phyloP scores from a whole-genome alignment of 35 echinoderm and acorn worm genomes.

The Anneissia japonica region DNA sequence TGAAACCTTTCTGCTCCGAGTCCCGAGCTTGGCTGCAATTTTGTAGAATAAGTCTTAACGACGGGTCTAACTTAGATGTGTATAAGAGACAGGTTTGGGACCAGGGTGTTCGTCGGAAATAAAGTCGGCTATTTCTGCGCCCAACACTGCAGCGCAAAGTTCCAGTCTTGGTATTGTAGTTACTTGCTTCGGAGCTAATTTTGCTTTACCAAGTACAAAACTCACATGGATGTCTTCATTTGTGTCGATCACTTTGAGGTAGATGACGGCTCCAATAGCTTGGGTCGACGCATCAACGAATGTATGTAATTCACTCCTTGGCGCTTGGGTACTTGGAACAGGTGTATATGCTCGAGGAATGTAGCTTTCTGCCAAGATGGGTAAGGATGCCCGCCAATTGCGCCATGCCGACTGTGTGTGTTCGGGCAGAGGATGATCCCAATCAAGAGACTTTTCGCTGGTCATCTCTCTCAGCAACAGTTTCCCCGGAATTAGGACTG shows the following conservation, averaged over 20 bases:
- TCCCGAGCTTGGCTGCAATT: background rate
- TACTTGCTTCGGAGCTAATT: background rate
- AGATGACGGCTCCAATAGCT: background rate
- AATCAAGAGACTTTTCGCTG: constrained; percentile 10
- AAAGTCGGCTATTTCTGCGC: background rate
- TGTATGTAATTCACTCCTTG: background rate
- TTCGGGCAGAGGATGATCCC: constrained; percentile 41
- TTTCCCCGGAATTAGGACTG: constrained; percentile 25
- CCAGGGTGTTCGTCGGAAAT: background rate
- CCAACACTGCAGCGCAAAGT: background rate
- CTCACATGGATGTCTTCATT: background rate
- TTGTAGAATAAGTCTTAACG: background rate
- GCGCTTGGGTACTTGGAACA: background rate
- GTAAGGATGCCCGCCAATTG: constrained; percentile 5
- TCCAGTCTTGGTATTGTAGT: background rate
- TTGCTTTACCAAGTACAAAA: background rate
- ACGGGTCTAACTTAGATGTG: constrained; percentile 10
- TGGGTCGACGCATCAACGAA: background rate
- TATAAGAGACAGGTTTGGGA: too few species aligned
- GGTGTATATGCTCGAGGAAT: constrained; percentile 2
- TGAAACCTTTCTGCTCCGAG: background rate
- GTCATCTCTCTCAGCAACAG: constrained; percentile 26
- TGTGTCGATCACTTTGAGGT: background rate
- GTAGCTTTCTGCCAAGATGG: background rate
- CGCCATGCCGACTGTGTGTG: constrained; percentile 6